Evolutionary conservation across 2,797 vertebrate genomes (phyloP).

Genomic region (Spondyliosoma cantharus): DNA sequence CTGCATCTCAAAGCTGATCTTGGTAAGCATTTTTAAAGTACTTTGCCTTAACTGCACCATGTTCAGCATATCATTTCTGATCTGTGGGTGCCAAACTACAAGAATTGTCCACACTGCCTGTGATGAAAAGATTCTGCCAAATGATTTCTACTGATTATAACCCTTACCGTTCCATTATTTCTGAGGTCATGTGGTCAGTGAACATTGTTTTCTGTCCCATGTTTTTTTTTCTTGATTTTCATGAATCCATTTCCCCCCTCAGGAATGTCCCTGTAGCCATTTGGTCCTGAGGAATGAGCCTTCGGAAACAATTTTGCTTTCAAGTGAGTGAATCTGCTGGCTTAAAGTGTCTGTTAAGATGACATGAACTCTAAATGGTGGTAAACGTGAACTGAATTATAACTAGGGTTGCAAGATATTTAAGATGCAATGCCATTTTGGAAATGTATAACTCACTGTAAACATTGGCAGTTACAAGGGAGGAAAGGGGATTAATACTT

Average conservation of each 20-base stretch:
- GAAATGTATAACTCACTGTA: too few species aligned
- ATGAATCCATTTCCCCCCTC: neutral
- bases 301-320: too few species aligned
- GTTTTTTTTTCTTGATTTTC: neutral
- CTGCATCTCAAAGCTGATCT: fast-evolving
- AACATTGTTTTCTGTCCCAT: fast-evolving
- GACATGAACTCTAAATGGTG: too few species aligned
- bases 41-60: too few species aligned
- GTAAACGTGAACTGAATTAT: too few species aligned
- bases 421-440: too few species aligned
- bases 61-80: neutral
- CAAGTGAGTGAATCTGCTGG: neutral
- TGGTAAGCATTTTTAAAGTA: conserved; percentile 17
- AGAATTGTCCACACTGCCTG: conserved; percentile 24
- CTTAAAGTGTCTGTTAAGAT: neutral
- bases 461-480: too few species aligned
- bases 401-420: too few species aligned
- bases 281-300: too few species aligned
- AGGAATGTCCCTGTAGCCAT: too few species aligned
- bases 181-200: conserved; percentile 73
- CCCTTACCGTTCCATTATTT: conserved; percentile 82
- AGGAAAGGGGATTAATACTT: too few species aligned
- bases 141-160: conserved; percentile 85
- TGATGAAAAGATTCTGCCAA: conserved; percentile 88
- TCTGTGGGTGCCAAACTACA: neutral